phyloP scores from a whole-genome alignment of 2,888 invertebrate genomes.

The Sinotaia quadrata region DNA sequence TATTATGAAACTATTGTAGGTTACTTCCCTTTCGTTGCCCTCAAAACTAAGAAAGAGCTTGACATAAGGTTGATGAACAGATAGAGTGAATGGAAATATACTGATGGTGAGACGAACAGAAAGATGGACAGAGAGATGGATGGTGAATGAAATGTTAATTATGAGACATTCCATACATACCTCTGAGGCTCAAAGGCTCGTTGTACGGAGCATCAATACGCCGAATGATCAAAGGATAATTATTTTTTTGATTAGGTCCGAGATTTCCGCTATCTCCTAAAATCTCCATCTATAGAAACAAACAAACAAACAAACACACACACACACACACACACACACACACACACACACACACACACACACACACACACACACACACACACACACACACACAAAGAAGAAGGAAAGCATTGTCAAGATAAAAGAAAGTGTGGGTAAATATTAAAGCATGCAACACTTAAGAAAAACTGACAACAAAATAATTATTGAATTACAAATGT shows the following conservation, averaged over 20 bases:
- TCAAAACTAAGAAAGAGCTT: not conserved
- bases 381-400: too few relatives aligned
- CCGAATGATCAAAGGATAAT: conserved; percentile 8
- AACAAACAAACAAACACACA: too few relatives aligned
- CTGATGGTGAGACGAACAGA: not conserved
- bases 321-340: conserved; percentile 14
- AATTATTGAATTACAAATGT: too few relatives aligned
- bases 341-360: conserved; percentile 14
- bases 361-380: conserved; percentile 4
- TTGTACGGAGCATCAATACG: conserved; percentile 8
- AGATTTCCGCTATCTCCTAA: conserved; percentile 14
- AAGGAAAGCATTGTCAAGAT: not conserved
- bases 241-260: not conserved
- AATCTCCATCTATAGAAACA: conserved; percentile 21
- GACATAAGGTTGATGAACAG: not conserved
- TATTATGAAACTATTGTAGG: too few relatives aligned
- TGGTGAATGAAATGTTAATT: too few relatives aligned
- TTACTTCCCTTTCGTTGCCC: too few relatives aligned
- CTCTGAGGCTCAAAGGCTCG: not conserved
- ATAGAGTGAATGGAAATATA: not conserved
- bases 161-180: too few relatives aligned
- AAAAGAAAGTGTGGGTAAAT: not conserved
- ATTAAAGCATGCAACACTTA: not conserved
- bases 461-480: not conserved
- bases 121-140: conserved; percentile 10